Conservation (phyloP, 2,797 vertebrate species). For the Lophotriccus pileatus region DNA sequence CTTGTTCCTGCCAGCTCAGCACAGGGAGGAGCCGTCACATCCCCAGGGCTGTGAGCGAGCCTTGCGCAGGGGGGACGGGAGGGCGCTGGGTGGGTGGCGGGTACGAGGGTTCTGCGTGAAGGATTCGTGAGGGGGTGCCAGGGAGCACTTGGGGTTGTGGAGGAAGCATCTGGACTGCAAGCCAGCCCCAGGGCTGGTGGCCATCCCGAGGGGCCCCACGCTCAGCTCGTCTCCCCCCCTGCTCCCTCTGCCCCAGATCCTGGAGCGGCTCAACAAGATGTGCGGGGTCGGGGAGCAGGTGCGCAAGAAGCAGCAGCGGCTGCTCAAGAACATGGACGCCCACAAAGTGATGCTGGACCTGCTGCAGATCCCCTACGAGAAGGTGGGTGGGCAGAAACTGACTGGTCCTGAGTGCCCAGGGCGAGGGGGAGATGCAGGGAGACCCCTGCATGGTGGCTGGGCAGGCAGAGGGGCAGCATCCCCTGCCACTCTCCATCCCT, state of each 20-base stretch:
- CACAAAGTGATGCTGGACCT: conserved; percentile 99
- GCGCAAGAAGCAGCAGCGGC: conserved; percentile 94
- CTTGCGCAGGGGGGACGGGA: not conserved
- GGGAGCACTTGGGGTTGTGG: not conserved
- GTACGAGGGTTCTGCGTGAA: fast-evolving
- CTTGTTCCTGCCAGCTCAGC: not conserved
- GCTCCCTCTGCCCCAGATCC: conserved; percentile 77
- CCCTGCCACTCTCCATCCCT: not conserved
- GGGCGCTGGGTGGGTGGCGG: not conserved
- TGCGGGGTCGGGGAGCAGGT: conserved; percentile 88
- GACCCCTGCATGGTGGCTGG: not conserved
- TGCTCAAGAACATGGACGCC: conserved; percentile 97
- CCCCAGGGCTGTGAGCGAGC: not conserved
- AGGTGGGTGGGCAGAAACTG: conserved; percentile 66
- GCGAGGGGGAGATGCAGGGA: fast-evolving
- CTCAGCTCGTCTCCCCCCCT: not conserved
- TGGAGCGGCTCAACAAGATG: conserved; percentile 94
- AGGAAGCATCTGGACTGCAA: not conserved
- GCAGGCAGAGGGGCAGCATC: not conserved
- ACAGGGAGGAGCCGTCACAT: not conserved
- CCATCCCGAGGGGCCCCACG: not conserved
- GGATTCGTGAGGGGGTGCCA: not conserved
- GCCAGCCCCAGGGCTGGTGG: not conserved
- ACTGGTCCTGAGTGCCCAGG: not conserved
- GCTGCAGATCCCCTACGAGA: conserved; percentile 92